Evolutionary conservation across 2,797 vertebrate genomes (phyloP).

Genomic region (Crenuchus spilurus): DNA sequence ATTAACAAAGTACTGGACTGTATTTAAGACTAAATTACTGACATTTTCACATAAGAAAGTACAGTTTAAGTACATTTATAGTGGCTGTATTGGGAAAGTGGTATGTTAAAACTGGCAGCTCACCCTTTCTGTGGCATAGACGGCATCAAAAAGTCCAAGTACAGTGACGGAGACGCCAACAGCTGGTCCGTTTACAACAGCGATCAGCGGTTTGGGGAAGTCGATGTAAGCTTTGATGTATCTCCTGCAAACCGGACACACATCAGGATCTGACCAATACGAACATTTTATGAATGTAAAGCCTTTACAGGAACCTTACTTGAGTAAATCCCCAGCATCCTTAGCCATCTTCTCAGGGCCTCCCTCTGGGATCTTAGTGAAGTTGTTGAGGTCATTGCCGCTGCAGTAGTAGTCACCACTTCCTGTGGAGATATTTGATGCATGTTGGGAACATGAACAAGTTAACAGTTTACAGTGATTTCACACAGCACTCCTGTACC

Average conservation of each 20-base stretch:
- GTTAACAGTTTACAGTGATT: background rate
- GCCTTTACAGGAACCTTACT: constrained; percentile 74
- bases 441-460: background rate
- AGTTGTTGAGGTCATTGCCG: constrained; percentile 91
- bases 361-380: constrained; percentile 66
- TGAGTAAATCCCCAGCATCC: constrained; percentile 69
- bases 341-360: constrained; percentile 72
- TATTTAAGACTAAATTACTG: no score
- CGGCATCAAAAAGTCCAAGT: constrained; percentile 86
- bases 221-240: constrained; percentile 89
- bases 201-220: constrained; percentile 92
- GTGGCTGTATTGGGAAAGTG: no score
- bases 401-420: constrained; percentile 91
- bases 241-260: constrained; percentile 69
- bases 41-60: background rate
- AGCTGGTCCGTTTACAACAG: constrained; percentile 90
- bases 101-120: no score
- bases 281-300: no score
- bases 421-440: constrained; percentile 68
- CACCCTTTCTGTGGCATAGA: constrained; percentile 87
- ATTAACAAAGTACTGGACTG: background rate
- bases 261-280: no score
- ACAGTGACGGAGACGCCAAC: constrained; percentile 86
- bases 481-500: constrained; percentile 69
- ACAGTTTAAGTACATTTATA: background rate